These are phyloP conservation scores for Dasypogon diadema DNA, from an alignment of 2,888 invertebrate genomes.

Conservation along the genomic window DNA sequence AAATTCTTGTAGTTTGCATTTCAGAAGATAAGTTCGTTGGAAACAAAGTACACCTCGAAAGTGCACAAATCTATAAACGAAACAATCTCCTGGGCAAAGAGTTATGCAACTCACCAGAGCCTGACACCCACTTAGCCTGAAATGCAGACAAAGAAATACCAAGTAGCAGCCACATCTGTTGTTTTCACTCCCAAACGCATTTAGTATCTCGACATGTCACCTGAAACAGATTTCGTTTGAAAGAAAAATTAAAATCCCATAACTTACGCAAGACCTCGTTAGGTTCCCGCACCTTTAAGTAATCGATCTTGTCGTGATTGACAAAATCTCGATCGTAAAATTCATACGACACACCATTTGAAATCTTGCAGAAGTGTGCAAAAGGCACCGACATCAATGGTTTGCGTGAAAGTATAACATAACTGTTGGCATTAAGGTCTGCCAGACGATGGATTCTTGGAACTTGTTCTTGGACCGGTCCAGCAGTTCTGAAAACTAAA, in stretches of 20 bases:
- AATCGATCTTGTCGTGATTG: slow-evolving; percentile 36
- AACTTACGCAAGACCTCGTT: slow-evolving; percentile 35
- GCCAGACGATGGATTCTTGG: slow-evolving; percentile 15
- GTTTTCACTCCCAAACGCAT: slow-evolving; percentile 21
- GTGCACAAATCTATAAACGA: too few relatives aligned
- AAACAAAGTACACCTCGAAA: too few relatives aligned
- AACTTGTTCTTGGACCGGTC: slow-evolving; percentile 14
- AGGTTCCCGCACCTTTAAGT: slow-evolving; percentile 38
- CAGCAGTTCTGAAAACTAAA: neutral
- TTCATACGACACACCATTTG: neutral
- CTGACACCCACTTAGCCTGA: slow-evolving; percentile 22
- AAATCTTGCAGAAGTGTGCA: neutral
- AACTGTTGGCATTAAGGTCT: neutral
- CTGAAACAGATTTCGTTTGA: slow-evolving; percentile 21
- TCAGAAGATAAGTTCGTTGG: too few relatives aligned
- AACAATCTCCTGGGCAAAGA: too few relatives aligned
- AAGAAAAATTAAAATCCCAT: slow-evolving; percentile 33
- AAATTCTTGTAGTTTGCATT: too few relatives aligned
- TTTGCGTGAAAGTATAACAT: slow-evolving; percentile 1
- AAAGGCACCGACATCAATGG: neutral
- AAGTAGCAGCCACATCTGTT: slow-evolving; percentile 21
- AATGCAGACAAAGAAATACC: slow-evolving; percentile 17
- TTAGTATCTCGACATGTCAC: slow-evolving; percentile 12
- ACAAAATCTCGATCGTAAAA: slow-evolving; percentile 37
- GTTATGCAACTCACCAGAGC: slow-evolving; percentile 6